Evolutionary conservation across 2,797 vertebrate species (phyloP).

Genomic region (Leucoraja ocellata): DNA sequence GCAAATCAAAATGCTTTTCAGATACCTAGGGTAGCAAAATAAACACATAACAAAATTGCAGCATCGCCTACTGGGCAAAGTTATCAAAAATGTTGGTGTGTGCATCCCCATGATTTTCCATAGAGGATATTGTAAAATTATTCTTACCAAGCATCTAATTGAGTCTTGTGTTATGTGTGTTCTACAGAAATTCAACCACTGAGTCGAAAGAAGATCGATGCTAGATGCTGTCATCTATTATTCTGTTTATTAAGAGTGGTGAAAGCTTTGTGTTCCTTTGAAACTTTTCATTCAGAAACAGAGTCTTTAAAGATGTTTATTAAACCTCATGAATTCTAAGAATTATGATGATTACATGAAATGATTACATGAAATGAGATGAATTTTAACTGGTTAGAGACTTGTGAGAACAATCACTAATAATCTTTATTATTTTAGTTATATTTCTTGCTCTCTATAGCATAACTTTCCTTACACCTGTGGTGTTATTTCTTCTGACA

Average conservation of each 20-base stretch:
- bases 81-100: not conserved
- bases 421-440: too few species aligned
- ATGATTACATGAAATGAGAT: constrained; percentile 6
- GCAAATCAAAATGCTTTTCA: not conserved
- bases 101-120: constrained; percentile 10
- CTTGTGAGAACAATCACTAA: not conserved
- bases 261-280: constrained; percentile 29
- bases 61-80: not conserved
- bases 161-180: not conserved
- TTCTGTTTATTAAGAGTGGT: constrained; percentile 20
- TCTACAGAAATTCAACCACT: not conserved
- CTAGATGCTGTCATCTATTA: not conserved
- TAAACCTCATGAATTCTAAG: not conserved
- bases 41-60: not conserved
- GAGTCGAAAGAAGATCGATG: not conserved
- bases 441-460: not conserved
- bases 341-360: constrained; percentile 13
- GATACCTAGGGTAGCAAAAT: not conserved
- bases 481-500: not conserved
- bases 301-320: constrained; percentile 15
- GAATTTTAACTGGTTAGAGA: not conserved
- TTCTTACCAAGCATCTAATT: not conserved
- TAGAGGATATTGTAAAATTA: not conserved
- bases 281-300: constrained; percentile 18
- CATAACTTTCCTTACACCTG: not conserved